Evolutionary conservation across 2,888 invertebrate species (phyloP).

Genomic region (Cremastobaeus sp.): DNA sequence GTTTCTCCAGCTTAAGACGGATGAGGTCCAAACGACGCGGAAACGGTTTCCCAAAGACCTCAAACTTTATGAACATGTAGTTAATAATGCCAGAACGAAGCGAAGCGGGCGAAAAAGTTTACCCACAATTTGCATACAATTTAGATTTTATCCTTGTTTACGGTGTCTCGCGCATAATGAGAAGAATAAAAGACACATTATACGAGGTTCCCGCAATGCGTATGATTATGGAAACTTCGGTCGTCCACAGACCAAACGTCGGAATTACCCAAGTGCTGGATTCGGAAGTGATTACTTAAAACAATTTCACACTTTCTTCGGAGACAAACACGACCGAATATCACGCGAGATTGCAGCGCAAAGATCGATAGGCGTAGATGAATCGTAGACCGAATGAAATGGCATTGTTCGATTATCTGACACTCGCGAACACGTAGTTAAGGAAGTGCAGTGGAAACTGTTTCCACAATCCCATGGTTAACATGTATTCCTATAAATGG

Average conservation of each 20-base stretch:
- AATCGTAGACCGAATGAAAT: too few species aligned
- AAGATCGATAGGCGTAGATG: too few species aligned
- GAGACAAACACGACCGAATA: too few species aligned
- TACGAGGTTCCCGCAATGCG: conserved; percentile 47
- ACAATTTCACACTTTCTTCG: too few species aligned
- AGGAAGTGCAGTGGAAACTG: background rate
- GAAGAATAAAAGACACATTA: conserved; percentile 46
- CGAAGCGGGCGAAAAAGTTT: conserved; percentile 26
- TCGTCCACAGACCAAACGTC: conserved; percentile 28
- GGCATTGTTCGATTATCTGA: too few species aligned
- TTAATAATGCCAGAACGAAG: conserved; percentile 29
- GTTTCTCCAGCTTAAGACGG: conserved; percentile 38
- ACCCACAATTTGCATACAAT: conserved; percentile 53
- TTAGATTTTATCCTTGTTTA: conserved; percentile 52
- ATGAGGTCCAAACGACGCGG: conserved; percentile 34
- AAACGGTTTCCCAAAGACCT: conserved; percentile 50
- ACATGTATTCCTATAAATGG: conserved; percentile 41
- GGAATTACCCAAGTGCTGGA: conserved; percentile 30
- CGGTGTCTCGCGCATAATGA: conserved; percentile 26
- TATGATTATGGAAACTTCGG: conserved; percentile 45
- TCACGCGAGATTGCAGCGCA: too few species aligned
- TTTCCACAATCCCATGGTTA: conserved; percentile 18
- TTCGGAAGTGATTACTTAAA: too few species aligned
- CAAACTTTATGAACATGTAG: conserved; percentile 26
- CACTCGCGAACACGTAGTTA: too few species aligned